These are phyloP conservation scores for Dendronephthya gigantea DNA, from an alignment of 64 coral and sea anemone genomes.

Conservation along the genomic window DNA sequence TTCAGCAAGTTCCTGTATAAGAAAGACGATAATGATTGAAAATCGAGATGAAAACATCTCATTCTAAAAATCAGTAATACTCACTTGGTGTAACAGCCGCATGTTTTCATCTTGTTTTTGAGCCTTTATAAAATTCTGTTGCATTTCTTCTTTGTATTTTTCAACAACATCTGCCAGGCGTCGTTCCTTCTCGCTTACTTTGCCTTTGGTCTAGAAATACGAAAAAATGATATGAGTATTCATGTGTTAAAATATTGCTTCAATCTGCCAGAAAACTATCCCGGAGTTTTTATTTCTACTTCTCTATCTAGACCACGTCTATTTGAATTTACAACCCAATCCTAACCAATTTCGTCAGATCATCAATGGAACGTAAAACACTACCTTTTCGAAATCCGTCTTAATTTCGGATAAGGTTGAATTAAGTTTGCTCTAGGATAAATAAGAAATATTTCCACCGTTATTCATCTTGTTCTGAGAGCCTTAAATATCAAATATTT, in stretches of 20 bases:
- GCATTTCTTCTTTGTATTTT: constrained; percentile 16
- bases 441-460: too few species aligned
- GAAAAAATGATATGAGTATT: not conserved
- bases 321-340: too few species aligned
- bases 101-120: constrained; percentile 35
- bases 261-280: too few species aligned
- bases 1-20: constrained; percentile 37
- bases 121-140: not conserved
- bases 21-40: not conserved
- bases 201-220: not conserved
- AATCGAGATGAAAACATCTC: not conserved
- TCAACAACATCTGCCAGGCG: constrained; percentile 16
- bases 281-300: too few species aligned
- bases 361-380: too few species aligned
- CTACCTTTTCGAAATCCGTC: constrained; percentile 51
- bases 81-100: constrained; percentile 31
- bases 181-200: constrained; percentile 1
- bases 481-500: not conserved
- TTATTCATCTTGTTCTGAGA: too few species aligned
- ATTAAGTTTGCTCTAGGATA: constrained; percentile 45
- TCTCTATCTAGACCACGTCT: too few species aligned
- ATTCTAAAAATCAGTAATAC: too few species aligned
- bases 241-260: not conserved
- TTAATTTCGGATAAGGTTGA: constrained; percentile 23
- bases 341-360: too few species aligned